Percentiles rank a stretch among this genome's conserved stretches.
Evolutionary conservation across 2,888 invertebrate species (phyloP).

Genomic region (Sphecodes monilicornis): DNA sequence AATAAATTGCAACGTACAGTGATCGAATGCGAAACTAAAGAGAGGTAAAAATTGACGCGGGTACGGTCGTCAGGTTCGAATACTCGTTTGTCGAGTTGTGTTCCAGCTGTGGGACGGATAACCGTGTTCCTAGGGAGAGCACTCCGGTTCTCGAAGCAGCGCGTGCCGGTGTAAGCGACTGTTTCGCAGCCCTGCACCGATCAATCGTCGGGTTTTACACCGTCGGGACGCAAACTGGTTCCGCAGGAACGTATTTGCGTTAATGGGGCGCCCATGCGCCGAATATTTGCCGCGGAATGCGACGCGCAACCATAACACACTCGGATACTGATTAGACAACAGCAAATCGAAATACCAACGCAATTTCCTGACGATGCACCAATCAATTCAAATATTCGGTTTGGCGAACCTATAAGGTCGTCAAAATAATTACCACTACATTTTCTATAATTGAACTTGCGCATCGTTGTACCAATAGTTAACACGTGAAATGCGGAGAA

Average conservation of each 20-base stretch:
- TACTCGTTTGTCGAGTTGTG: slow-evolving; percentile 56
- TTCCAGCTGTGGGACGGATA: slow-evolving; percentile 40
- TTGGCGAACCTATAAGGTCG: background rate
- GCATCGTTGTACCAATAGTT: background rate
- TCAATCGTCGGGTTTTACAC: slow-evolving; percentile 68
- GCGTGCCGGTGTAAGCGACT: slow-evolving; percentile 69
- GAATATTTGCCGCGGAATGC: slow-evolving; percentile 53
- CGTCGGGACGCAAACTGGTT: slow-evolving; percentile 66
- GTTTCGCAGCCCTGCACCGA: slow-evolving; percentile 64
- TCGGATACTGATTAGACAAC: background rate
- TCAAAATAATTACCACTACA: background rate
- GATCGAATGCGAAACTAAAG: slow-evolving; percentile 13
- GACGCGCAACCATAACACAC: slow-evolving; percentile 3
- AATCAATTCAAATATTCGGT: background rate
- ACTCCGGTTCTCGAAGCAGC: slow-evolving; percentile 52
- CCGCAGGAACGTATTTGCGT: slow-evolving; percentile 65
- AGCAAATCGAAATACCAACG: background rate
- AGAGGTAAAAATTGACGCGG: slow-evolving; percentile 30
- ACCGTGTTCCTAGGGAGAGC: slow-evolving; percentile 57
- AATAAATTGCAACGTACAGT: background rate
- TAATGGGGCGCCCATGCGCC: slow-evolving; percentile 56
- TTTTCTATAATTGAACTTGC: background rate
- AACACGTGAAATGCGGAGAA: too few species aligned
- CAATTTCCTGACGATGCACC: background rate
- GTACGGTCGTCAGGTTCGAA: slow-evolving; percentile 24